Conservation (phyloP, 2,797 vertebrate genomes). For the Champsocephalus gunnari region DNA sequence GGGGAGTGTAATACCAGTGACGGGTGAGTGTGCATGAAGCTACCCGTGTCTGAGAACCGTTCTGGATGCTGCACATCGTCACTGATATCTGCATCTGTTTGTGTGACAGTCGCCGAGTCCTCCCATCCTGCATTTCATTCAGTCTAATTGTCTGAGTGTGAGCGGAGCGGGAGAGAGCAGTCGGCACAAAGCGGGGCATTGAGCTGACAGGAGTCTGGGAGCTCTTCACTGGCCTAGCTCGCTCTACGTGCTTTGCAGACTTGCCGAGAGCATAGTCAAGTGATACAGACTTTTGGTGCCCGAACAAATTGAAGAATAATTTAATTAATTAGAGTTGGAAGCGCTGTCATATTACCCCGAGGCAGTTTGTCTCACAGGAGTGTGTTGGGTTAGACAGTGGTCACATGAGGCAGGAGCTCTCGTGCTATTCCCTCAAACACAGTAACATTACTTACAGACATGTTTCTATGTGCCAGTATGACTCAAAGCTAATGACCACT, state of each 20-base stretch:
- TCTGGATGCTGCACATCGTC: slow-evolving; percentile 8
- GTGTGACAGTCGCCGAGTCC: not conserved
- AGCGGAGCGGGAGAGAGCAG: slow-evolving; percentile 15
- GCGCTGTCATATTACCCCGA: not conserved
- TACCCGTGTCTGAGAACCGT: slow-evolving; percentile 5
- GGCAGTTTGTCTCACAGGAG: not conserved
- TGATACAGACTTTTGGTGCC: not conserved
- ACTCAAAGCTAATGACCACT: not conserved
- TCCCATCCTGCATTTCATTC: not conserved
- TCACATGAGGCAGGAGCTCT: not conserved
- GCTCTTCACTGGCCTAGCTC: slow-evolving; percentile 12
- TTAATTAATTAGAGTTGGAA: slow-evolving; percentile 3
- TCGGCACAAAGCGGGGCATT: slow-evolving; percentile 32
- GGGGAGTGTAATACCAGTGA: not conserved
- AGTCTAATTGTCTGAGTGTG: slow-evolving; percentile 23
- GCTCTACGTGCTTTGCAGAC: slow-evolving; percentile 26
- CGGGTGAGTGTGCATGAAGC: slow-evolving; percentile 9
- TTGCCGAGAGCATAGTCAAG: slow-evolving; percentile 14
- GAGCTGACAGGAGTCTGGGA: slow-evolving; percentile 51
- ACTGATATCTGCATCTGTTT: not conserved
- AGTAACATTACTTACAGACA: not conserved
- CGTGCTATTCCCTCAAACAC: not conserved
- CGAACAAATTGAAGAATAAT: not conserved
- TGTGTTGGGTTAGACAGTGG: not conserved
- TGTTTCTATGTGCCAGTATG: not conserved